These are phyloP conservation scores for Callosobruchus maculatus DNA, from an alignment of 2,888 invertebrate species.

Conservation along the genomic window DNA sequence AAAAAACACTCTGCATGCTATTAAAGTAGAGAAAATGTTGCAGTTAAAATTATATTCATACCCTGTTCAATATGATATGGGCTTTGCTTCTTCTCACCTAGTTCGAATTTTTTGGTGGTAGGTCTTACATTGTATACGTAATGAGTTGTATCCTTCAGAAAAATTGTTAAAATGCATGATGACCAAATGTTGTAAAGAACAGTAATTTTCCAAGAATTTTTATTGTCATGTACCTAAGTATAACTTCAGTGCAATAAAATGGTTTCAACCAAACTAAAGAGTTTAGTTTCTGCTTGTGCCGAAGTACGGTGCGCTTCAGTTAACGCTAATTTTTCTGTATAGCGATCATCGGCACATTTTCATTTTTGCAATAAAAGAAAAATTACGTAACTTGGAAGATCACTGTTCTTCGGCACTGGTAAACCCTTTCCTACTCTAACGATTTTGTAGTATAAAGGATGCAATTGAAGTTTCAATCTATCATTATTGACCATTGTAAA, in stretches of 20 bases:
- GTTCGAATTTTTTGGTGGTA: too few relatives aligned
- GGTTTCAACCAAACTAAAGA: constrained; percentile 29
- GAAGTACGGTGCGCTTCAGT: constrained; percentile 51
- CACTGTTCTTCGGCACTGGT: constrained; percentile 79
- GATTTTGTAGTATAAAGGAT: neutral
- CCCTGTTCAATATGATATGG: too few relatives aligned
- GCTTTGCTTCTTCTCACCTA: too few relatives aligned
- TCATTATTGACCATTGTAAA: too few relatives aligned
- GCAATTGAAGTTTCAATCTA: too few relatives aligned
- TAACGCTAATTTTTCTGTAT: constrained; percentile 48
- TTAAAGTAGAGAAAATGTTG: too few relatives aligned
- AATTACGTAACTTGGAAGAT: constrained; percentile 60
- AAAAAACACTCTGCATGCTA: too few relatives aligned
- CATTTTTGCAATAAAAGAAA: constrained; percentile 41
- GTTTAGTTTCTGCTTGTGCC: constrained; percentile 45
- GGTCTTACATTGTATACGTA: too few relatives aligned
- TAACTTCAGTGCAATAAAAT: constrained; percentile 44
- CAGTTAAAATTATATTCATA: too few relatives aligned
- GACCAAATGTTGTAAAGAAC: constrained; percentile 43
- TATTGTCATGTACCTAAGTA: constrained; percentile 25
- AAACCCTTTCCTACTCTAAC: neutral
- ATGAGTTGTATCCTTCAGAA: constrained; percentile 17
- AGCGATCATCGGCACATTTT: constrained; percentile 34
- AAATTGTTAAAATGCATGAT: constrained; percentile 12
- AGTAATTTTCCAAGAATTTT: constrained; percentile 51